Conservation (phyloP, 1,140 invertebrate species). For the Temnothorax nylanderi region DNA sequence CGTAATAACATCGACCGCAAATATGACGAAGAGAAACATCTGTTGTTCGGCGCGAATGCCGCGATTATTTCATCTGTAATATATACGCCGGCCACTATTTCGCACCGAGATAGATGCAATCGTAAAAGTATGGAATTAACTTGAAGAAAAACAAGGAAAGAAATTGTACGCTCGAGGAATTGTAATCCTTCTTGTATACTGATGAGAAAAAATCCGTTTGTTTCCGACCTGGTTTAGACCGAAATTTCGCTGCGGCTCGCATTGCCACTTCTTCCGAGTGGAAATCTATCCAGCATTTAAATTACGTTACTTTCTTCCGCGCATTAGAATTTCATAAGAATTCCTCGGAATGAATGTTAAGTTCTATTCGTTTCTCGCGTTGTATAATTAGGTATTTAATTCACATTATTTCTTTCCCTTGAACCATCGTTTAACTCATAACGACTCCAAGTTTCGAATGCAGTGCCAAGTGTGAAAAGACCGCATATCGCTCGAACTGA, state of each 20-base stretch:
- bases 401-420: neutral
- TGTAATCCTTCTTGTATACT: neutral
- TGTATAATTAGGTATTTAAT: slow-evolving; percentile 25
- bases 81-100: neutral
- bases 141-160: neutral
- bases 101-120: slow-evolving; percentile 6
- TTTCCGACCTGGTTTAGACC: neutral
- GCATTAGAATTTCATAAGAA: slow-evolving; percentile 29
- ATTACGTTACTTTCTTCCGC: neutral
- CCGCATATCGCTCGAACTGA: neutral
- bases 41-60: neutral
- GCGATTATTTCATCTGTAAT: slow-evolving; percentile 5
- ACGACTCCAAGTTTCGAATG: neutral
- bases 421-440: slow-evolving; percentile 12
- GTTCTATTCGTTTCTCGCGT: neutral
- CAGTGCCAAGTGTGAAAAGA: slow-evolving; percentile 29
- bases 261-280: neutral
- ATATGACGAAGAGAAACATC: neutral
- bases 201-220: slow-evolving; percentile 4
- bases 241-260: neutral
- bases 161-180: neutral
- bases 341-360: neutral
- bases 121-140: neutral
- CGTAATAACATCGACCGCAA: neutral
- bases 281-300: neutral